Percentiles rank a stretch among this genome's conserved stretches.
Conservation (phyloP, 1,140 invertebrate species). For the Tetramorium alpestre region DNA sequence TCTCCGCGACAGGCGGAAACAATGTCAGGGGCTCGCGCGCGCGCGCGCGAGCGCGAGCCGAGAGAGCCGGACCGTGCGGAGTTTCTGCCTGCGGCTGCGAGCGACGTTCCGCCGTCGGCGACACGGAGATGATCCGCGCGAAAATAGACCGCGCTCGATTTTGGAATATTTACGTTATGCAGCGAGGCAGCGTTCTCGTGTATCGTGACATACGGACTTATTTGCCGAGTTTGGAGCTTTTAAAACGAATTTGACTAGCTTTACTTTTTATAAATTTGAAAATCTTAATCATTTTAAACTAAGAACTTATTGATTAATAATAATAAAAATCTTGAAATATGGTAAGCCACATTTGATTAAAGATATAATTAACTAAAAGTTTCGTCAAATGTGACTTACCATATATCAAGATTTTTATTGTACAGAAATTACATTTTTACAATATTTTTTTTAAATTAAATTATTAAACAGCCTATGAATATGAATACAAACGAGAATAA, state of each 20-base stretch:
- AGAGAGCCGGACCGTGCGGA: background rate
- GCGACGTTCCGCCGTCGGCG: background rate
- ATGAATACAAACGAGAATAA: background rate
- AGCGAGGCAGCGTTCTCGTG: background rate
- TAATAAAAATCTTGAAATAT: background rate
- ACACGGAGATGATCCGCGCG: background rate
- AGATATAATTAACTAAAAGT: background rate
- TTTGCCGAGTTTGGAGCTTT: background rate
- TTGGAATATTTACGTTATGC: background rate
- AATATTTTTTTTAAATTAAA: background rate
- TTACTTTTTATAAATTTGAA: background rate
- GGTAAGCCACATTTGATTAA: too few relatives aligned
- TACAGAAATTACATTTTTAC: background rate
- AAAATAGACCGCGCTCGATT: conserved; percentile 1
- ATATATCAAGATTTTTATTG: background rate
- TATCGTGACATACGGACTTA: too few relatives aligned
- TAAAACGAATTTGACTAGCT: background rate
- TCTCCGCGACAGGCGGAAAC: conserved; percentile 52
- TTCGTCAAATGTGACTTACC: background rate
- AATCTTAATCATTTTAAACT: background rate
- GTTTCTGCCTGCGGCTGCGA: background rate
- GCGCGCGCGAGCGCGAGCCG: background rate
- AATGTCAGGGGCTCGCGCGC: conserved; percentile 68
- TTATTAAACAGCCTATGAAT: background rate
- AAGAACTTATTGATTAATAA: background rate